Base-by-base conservation (phyloP, 2,797 vertebrate species). In the Epinephelus coioides region DNA sequence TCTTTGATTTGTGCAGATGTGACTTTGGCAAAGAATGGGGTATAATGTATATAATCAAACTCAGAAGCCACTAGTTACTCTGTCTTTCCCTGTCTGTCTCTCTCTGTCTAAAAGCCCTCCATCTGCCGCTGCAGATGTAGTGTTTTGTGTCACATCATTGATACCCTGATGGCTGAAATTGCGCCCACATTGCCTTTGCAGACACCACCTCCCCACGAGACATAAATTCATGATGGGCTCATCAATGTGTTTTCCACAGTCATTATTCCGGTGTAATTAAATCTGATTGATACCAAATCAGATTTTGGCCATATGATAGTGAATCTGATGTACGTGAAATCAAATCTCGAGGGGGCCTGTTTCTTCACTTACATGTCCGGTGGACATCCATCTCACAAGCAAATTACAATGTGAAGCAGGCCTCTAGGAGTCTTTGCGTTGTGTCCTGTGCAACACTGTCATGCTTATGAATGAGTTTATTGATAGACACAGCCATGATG, bases 251-350 rank as follows among this genome's bases (percentile, higher is more conserved):
- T 86, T 86, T 89, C 60, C 77, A 78, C 84, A 88, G 90, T 85
- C 83, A 87, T 93, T 89, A 91, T 85, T 92, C 53, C 67, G 55
- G 21, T n/a, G 51, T 86, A 91, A 93, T 91, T 82, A 86, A 88
- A 88, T 91, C 84, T 5, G 83, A 91, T 84, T 79, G 73, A 68
- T 82, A 30, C 76, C 30, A 83, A 93, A 93, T 88, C 57, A 17
- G 85, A 92, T 92, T 89, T 72, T 12, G 51, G 30, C 74, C 47
- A 85, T 10, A n/a, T 76, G 84, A 90, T 85, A 88, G 80, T 69
- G 80, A 89, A 89, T 91, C 85, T 92, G 84, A 92, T 92, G 87
- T 88, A 90, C 40, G 67, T 81, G 62, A 86, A 94, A 94, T 94
- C 81, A 78, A 93, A 94, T 94, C 89, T 93, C 17, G 12, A 55